phyloP scores from a whole-genome alignment of 1,140 invertebrate species.

The Saxidomus purpurata region DNA sequence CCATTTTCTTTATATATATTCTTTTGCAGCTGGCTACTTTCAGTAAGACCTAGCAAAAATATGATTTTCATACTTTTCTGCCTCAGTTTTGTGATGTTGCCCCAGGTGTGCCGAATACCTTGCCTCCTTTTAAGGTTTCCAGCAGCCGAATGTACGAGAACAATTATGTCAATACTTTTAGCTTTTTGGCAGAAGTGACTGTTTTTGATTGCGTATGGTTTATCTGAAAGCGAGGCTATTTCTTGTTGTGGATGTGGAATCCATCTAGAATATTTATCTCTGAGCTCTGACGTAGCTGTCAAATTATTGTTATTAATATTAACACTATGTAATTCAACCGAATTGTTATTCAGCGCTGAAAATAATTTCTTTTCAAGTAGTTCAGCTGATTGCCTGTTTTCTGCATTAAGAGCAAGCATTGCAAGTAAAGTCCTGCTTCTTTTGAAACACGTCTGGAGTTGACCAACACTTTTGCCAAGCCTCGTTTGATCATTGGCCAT shows the following conservation, averaged over 20 bases:
- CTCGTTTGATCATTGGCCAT: too few species aligned
- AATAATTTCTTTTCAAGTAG: too few species aligned
- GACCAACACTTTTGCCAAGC: too few species aligned
- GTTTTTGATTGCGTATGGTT: background rate
- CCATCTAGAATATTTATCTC: background rate
- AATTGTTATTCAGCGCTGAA: too few species aligned
- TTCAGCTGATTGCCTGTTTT: too few species aligned
- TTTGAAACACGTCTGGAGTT: too few species aligned
- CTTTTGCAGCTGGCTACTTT: background rate
- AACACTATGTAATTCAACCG: too few species aligned
- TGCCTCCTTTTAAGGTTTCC: background rate
- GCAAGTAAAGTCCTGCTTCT: too few species aligned
- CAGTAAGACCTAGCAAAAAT: background rate
- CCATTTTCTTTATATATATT: background rate
- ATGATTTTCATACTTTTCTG: background rate
- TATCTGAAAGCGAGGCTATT: background rate
- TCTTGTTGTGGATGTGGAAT: background rate
- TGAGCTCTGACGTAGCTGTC: background rate
- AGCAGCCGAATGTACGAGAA: conserved; percentile 1
- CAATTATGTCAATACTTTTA: background rate
- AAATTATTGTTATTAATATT: too few species aligned
- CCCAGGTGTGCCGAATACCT: background rate
- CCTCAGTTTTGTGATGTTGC: background rate
- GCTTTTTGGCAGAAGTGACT: background rate
- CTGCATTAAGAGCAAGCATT: too few species aligned